Conservation (phyloP, 2,888 invertebrate genomes). For the Charanyca ferruginea region DNA sequence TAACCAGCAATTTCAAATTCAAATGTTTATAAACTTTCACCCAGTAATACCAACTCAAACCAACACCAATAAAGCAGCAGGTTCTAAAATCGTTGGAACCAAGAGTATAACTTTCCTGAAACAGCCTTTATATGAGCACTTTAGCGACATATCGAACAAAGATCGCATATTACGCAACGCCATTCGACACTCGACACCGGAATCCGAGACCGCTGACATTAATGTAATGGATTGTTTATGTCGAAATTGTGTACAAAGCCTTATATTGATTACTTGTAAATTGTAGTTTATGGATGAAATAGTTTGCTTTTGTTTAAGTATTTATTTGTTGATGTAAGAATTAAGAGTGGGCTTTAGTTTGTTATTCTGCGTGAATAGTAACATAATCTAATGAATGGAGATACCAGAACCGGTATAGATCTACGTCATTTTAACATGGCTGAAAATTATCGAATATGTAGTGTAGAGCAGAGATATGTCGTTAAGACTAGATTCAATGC, state of each 20-base stretch:
- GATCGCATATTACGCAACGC: conserved; percentile 11
- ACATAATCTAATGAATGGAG: too few relatives aligned
- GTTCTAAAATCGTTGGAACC: too few relatives aligned
- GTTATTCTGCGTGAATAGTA: conserved; percentile 13
- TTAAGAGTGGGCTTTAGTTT: conserved; percentile 10
- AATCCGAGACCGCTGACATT: conserved; percentile 33
- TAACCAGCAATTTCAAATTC: too few relatives aligned
- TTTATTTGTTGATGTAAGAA: conserved; percentile 21
- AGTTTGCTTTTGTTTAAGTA: conserved; percentile 13
- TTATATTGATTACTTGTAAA: conserved; percentile 27
- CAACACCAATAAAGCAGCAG: too few relatives aligned
- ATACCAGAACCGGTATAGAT: too few relatives aligned
- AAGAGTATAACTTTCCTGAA: background rate
- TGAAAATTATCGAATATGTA: too few relatives aligned
- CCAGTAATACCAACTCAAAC: background rate
- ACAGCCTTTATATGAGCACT: background rate
- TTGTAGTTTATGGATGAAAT: conserved; percentile 26
- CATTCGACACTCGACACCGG: conserved; percentile 19
- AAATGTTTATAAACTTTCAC: background rate
- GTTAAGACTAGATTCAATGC: too few relatives aligned
- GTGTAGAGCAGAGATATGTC: too few relatives aligned
- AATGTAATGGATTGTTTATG: conserved; percentile 47
- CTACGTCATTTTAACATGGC: too few relatives aligned
- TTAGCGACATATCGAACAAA: conserved; percentile 9
- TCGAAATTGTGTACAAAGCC: conserved; percentile 25